phyloP scores from a whole-genome alignment of 2,888 invertebrate genomes.

The Cerceris ruficornis region DNA sequence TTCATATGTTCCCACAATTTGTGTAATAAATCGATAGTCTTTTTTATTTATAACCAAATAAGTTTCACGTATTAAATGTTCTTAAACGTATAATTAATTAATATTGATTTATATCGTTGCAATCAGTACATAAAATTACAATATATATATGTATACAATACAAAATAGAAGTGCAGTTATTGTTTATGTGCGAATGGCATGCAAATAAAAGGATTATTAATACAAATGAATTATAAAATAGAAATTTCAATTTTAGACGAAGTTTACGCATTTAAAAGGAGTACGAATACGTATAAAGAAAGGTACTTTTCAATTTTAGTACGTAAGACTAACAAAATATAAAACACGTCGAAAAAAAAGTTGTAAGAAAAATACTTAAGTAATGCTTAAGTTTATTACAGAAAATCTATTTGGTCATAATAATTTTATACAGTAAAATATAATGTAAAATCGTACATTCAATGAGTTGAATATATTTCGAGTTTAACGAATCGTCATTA shows the following conservation, averaged over 20 bases:
- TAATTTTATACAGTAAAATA: constrained; percentile 8
- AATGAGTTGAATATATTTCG: no score
- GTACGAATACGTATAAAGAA: not conserved
- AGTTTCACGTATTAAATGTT: not conserved
- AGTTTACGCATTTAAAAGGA: constrained; percentile 14
- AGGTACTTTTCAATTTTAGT: constrained; percentile 15
- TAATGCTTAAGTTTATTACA: not conserved
- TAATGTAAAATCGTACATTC: not conserved
- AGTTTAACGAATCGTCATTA: no score
- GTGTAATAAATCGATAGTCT: constrained; percentile 8
- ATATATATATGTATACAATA: constrained; percentile 6
- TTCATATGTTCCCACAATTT: constrained; percentile 32
- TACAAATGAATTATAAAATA: constrained; percentile 22
- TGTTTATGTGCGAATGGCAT: constrained; percentile 19
- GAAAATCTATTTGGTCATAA: not conserved
- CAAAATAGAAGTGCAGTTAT: constrained; percentile 18
- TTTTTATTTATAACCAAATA: not conserved
- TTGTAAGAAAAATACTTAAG: not conserved
- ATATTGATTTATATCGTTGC: constrained; percentile 1
- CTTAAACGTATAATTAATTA: not conserved
- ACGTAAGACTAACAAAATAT: not conserved
- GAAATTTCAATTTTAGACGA: constrained; percentile 20
- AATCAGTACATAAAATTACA: not conserved
- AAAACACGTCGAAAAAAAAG: not conserved
- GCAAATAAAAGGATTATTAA: not conserved